A percentile compares a stretch with the other conserved stretches of the same genome.
Evolutionary conservation across 2,113 vertebrate species (phyloP).

Genomic region (Sinocyclocheilus anshuiensis): DNA sequence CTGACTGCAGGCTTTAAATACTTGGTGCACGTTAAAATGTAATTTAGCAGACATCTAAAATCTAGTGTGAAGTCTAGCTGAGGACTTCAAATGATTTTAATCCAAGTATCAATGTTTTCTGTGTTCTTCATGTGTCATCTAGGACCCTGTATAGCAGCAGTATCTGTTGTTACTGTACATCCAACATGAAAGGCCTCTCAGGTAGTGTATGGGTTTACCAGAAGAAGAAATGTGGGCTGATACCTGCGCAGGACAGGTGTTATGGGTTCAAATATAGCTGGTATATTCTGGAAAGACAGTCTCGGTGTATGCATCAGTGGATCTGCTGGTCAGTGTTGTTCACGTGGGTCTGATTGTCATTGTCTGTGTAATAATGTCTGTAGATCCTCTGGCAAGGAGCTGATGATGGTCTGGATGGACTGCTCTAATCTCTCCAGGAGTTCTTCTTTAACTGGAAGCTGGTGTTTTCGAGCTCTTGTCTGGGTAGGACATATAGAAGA

Average conservation of each 20-base stretch:
- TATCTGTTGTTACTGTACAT: not conserved
- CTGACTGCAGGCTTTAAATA: conserved; percentile 13
- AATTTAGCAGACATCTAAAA: not conserved
- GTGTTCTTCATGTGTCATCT: conserved; percentile 2
- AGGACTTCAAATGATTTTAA: not conserved
- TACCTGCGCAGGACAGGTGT: not conserved
- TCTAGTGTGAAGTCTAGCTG: not conserved
- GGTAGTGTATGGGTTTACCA: conserved; percentile 18
- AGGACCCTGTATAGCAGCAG: not conserved
- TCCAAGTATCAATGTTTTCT: not conserved
- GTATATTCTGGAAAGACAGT: not conserved
- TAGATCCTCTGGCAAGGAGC: conserved; percentile 84
- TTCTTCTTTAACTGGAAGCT: conserved; percentile 81
- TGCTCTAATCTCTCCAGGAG: conserved; percentile 73
- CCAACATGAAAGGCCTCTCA: conserved; percentile 20
- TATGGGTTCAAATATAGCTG: not conserved
- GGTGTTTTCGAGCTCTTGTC: conserved; percentile 79
- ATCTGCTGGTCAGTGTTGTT: conserved; percentile 10
- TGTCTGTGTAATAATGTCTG: conserved; percentile 79
- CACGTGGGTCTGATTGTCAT: conserved; percentile 58
- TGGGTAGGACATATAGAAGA: conserved; percentile 53
- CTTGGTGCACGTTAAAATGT: not conserved
- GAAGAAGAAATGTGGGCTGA: not conserved
- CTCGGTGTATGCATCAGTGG: not conserved
- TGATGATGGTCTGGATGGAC: conserved; percentile 73